Evolutionary conservation across 2,888 invertebrate genomes (phyloP).

Genomic region (Pristionchus japonicus): DNA sequence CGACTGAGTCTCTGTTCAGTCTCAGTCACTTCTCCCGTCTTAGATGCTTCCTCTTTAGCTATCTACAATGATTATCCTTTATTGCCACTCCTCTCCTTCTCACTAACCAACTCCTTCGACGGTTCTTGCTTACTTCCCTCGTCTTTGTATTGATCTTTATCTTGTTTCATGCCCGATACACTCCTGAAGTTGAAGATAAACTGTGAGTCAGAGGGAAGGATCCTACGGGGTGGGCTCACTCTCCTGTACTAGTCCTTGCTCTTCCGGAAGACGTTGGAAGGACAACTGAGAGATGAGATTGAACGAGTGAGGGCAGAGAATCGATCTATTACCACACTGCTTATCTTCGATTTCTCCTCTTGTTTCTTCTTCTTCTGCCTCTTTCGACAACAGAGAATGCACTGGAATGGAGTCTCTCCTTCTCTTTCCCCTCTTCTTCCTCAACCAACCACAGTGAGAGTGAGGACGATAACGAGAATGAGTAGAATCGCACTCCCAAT

Average conservation of each 20-base stretch:
- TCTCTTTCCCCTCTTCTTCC: background rate
- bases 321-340: background rate
- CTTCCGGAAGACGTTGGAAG: background rate
- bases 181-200: background rate
- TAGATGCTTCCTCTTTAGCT: background rate
- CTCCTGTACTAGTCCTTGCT: background rate
- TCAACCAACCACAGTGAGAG: background rate
- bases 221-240: background rate
- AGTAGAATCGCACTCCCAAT: background rate
- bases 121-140: background rate
- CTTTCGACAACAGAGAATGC: background rate
- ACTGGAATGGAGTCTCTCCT: background rate
- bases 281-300: background rate
- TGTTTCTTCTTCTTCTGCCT: background rate
- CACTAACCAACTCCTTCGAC: background rate
- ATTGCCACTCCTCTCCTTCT: background rate
- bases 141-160: background rate
- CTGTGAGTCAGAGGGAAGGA: background rate
- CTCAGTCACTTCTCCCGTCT: background rate
- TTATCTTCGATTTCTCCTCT: background rate
- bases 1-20: background rate
- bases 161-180: background rate
- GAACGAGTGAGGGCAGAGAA: background rate
- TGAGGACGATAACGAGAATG: background rate
- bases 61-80: background rate